Base-by-base conservation (phyloP, 2,113 vertebrate genomes). In the Oophaga pumilio region DNA sequence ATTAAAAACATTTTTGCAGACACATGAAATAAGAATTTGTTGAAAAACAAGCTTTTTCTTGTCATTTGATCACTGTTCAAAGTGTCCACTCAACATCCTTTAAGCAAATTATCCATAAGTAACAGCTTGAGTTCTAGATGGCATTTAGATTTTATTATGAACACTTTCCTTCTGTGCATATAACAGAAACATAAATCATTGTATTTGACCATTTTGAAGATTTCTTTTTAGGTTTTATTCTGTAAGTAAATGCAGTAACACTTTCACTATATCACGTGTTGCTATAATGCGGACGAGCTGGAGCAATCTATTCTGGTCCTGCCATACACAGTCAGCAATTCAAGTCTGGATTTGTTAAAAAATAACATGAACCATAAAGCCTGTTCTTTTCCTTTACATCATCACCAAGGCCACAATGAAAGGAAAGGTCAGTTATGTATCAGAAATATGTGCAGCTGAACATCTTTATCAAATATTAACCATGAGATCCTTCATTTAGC, bases 291-390 rank as follows among this genome's bases (percentile, higher is more conserved):
- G 8, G 64, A 66, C 0, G 11, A 7, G 28, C n/a, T 20, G 69
- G 69, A 73, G 69, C 71, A 49, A 74, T 74, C 71, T 74, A 74
- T 74, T 74, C 71, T 74, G 43, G 71, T 74, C 66, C 66, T 66
- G 62, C 7, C 11, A 10, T 74, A 74, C 71, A 74, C 43, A 74
- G 71, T 74, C 71, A 50, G 71, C 71, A 74, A 74, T 74, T 74
- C 71, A 74, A 74, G 33, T 50, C 71, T 50, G 43, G 33, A 22
- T 74, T 18, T 74, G 43, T 74, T 9, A 74, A 74, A 43, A 74
- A 74, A 43, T 73, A 74, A 50, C 69, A 73, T 73, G 28, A 73
- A 73, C 71, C 43, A 50, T 49, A 74, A 74, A 74, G 71, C 71
- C 71, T 17, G 9, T 74, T 74, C 43, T 74, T 50, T 50, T 74